Percentiles rank a stretch among this genome's conserved stretches.
Evolutionary conservation across 2,113 vertebrate genomes (phyloP).

Genomic region (Suricata suricatta): DNA sequence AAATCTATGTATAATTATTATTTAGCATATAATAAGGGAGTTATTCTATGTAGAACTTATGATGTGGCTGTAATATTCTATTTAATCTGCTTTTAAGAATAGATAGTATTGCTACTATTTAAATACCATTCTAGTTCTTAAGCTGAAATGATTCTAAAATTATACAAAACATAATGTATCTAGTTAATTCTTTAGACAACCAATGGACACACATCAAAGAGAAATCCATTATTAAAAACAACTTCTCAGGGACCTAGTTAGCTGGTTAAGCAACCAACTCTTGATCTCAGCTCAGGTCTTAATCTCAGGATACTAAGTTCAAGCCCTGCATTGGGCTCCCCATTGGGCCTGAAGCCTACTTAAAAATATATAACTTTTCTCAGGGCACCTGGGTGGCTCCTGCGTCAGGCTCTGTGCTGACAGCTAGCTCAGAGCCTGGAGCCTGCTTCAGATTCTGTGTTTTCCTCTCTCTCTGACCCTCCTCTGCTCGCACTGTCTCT

Average conservation of each 20-base stretch:
- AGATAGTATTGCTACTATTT: not conserved
- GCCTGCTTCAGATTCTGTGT: no score
- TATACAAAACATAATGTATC: not conserved
- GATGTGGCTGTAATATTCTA: not conserved
- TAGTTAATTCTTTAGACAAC: not conserved
- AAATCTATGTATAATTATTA: not conserved
- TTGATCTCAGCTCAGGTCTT: no score
- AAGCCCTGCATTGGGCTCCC: no score
- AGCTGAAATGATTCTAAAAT: not conserved
- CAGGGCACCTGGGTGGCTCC: no score
- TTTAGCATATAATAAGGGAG: not conserved
- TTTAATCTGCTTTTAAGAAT: not conserved
- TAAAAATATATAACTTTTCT: not conserved
- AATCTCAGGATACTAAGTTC: no score
- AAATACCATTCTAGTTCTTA: not conserved
- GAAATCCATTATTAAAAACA: not conserved
- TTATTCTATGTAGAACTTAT: not conserved
- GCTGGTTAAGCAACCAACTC: no score
- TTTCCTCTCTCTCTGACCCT: no score
- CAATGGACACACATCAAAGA: not conserved
- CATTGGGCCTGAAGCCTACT: no score
- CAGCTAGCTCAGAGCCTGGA: no score
- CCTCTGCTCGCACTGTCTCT: no score
- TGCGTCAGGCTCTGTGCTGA: no score
- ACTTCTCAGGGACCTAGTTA: no score